These are phyloP conservation scores for Pedicia rivosa DNA, from an alignment of 2,888 invertebrate genomes.

Conservation along the genomic window DNA sequence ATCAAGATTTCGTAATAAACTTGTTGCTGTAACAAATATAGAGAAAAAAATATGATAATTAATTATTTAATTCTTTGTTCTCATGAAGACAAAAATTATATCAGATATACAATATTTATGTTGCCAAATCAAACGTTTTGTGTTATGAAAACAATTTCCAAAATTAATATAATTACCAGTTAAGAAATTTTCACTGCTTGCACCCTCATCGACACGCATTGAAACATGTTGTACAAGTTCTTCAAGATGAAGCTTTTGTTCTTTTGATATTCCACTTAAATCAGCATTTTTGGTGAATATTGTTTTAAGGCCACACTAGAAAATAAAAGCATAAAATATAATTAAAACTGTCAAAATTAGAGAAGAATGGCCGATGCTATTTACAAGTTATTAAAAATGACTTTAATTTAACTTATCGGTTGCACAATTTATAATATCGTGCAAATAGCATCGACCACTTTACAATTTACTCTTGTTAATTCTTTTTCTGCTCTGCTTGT, in stretches of 20 bases:
- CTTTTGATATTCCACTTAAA: constrained; percentile 39
- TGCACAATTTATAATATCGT: no score
- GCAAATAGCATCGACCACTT: no score
- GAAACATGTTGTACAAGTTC: constrained; percentile 49
- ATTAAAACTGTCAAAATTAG: constrained; percentile 6
- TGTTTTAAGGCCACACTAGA: constrained; percentile 39
- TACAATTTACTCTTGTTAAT: no score
- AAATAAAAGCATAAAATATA: no score
- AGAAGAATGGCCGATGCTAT: not conserved
- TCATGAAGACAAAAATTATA: no score
- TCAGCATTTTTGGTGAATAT: constrained; percentile 44
- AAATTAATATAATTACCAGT: constrained; percentile 16
- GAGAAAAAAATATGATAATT: constrained; percentile 3
- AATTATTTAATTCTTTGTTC: not conserved
- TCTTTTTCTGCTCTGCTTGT: constrained; percentile 44
- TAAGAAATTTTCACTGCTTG: constrained; percentile 32
- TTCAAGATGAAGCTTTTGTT: constrained; percentile 45
- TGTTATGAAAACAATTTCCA: no score
- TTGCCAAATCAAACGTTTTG: no score
- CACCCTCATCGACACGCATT: constrained; percentile 42
- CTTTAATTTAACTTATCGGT: no score
- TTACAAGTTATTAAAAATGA: no score
- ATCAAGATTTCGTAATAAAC: constrained; percentile 9
- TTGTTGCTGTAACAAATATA: constrained; percentile 8
- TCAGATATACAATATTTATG: no score